Evolutionary conservation across 2,113 vertebrate genomes (phyloP).

Genomic region (Alaudala cheleensis): DNA sequence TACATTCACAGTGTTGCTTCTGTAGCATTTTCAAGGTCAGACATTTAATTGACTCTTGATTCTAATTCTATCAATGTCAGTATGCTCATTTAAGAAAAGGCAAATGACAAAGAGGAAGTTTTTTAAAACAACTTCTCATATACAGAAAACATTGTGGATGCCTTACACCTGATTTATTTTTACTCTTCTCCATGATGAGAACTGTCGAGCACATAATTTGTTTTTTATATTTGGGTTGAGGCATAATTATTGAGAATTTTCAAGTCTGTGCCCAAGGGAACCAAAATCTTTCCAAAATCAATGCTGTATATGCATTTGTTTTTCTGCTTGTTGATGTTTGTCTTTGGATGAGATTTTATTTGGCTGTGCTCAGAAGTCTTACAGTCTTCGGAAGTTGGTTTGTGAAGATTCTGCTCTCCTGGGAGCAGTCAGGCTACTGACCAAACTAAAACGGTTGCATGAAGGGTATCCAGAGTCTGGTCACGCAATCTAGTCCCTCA

Average conservation of each 20-base stretch:
- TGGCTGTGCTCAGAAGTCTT: background rate
- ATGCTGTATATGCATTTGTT: background rate
- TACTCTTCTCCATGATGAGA: background rate
- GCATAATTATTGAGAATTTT: background rate
- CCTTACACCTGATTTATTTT: background rate
- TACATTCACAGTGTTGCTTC: slow-evolving; percentile 21
- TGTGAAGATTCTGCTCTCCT: background rate
- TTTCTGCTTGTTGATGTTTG: background rate
- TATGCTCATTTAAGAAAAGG: background rate
- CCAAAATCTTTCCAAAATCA: background rate
- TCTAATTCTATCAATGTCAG: slow-evolving; percentile 12
- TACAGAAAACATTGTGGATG: background rate
- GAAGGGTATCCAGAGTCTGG: background rate
- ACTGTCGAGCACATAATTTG: background rate
- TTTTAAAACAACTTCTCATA: background rate
- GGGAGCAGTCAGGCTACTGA: background rate
- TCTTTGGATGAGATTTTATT: background rate
- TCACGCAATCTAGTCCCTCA: background rate
- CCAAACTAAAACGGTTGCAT: background rate
- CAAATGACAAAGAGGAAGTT: background rate
- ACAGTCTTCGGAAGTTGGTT: background rate
- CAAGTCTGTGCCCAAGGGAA: background rate
- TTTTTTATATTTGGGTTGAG: background rate
- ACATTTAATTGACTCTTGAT: slow-evolving; percentile 27
- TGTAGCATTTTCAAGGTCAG: slow-evolving; percentile 56